Conservation (phyloP, 2,888 invertebrate genomes). For the Agapostemon virescens region DNA sequence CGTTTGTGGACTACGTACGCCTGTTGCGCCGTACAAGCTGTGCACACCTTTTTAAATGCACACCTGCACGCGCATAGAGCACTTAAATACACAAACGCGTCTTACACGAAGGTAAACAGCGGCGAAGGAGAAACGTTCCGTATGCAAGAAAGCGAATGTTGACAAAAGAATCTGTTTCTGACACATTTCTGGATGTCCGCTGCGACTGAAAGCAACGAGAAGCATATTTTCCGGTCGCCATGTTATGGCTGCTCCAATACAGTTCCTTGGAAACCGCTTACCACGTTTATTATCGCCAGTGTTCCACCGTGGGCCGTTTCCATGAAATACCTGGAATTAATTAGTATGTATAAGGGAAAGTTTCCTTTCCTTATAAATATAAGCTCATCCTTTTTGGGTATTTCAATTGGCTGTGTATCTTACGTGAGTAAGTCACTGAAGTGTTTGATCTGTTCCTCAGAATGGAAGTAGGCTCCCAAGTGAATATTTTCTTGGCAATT, state of each 20-base stretch:
- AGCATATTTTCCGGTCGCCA: background rate
- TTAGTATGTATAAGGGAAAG: too few species aligned
- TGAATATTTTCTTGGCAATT: too few species aligned
- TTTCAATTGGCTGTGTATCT: too few species aligned
- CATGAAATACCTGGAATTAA: too few species aligned
- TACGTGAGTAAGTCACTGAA: too few species aligned
- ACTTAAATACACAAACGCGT: background rate
- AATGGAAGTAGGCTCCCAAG: too few species aligned
- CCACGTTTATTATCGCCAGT: background rate
- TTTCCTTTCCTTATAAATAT: too few species aligned
- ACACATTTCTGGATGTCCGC: background rate
- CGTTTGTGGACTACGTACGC: background rate
- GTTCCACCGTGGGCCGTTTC: background rate
- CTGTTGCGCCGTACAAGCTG: background rate
- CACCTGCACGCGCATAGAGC: background rate
- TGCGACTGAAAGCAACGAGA: background rate
- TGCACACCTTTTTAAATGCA: background rate
- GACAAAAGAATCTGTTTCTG: conserved; percentile 23
- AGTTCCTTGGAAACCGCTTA: background rate
- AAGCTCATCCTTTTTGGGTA: too few species aligned
- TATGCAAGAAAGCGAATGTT: conserved; percentile 7
- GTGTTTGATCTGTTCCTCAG: too few species aligned
- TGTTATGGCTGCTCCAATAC: background rate
- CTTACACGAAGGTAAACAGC: background rate
- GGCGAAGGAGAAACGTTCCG: conserved; percentile 7